Percentiles rank a stretch among this genome's conserved stretches.
phyloP scores from a whole-genome alignment of 2,113 vertebrate species.

The Chlamydotis undulata region DNA sequence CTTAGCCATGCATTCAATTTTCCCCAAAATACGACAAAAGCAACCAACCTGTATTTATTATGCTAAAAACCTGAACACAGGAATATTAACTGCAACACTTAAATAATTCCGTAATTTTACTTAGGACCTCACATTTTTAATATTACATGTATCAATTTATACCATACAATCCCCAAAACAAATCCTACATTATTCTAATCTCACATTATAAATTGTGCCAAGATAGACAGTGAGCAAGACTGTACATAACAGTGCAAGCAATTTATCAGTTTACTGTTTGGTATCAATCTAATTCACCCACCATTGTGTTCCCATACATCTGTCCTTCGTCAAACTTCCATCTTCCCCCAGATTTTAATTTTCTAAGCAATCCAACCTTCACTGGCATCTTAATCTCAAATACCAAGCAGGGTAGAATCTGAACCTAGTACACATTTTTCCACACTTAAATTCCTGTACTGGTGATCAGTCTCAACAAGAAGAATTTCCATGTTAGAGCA shows the following conservation, averaged over 20 bases:
- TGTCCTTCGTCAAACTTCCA: neutral
- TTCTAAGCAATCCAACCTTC: neutral
- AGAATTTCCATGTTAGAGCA: neutral
- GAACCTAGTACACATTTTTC: neutral
- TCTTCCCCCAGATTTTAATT: neutral
- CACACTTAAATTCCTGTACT: neutral
- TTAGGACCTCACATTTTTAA: neutral
- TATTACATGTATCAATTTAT: neutral
- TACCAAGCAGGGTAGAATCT: neutral
- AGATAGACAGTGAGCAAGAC: neutral
- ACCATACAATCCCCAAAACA: neutral
- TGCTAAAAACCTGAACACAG: neutral
- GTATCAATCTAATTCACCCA: neutral
- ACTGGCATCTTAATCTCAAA: neutral
- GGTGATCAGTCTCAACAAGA: neutral
- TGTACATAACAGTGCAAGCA: neutral
- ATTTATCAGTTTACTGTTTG: neutral
- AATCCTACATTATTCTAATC: neutral
- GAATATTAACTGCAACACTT: neutral
- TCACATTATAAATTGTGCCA: neutral
- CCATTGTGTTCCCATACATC: neutral
- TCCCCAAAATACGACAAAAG: neutral
- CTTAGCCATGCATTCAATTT: neutral
- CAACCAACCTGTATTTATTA: neutral
- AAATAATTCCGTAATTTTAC: neutral